Conservation (phyloP, 92 coral and sea anemone genomes). For the Micromussa lordhowensis region DNA sequence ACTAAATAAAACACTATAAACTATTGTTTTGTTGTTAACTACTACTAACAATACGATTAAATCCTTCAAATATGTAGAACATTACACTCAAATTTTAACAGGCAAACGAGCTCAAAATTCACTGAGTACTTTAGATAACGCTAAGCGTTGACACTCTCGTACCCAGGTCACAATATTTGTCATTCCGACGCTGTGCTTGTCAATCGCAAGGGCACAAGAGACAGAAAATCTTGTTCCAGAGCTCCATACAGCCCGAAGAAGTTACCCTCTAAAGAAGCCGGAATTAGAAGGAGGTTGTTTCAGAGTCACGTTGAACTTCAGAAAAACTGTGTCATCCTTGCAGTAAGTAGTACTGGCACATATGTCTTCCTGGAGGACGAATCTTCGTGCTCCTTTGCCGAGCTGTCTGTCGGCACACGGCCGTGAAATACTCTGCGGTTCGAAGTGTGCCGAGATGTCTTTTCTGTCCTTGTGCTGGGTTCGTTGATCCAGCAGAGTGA, state of each 20-base stretch:
- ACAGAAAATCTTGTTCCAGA: not conserved
- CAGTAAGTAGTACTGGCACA: conserved; percentile 79
- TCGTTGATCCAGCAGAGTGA: conserved; percentile 92
- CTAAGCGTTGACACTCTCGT: not conserved
- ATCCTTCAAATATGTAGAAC: not conserved
- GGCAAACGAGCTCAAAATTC: not conserved
- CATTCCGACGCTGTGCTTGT: not conserved
- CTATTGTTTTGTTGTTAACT: not conserved
- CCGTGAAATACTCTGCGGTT: conserved; percentile 92
- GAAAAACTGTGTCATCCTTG: conserved; percentile 83
- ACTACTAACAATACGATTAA: not conserved
- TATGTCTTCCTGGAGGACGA: conserved; percentile 88
- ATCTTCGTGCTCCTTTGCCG: conserved; percentile 97
- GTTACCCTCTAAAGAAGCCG: conserved; percentile 73
- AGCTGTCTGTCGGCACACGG: conserved; percentile 94
- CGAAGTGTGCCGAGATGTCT: conserved; percentile 88
- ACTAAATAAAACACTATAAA: not conserved
- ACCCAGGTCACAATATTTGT: not conserved
- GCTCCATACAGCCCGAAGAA: not conserved
- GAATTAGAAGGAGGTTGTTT: conserved; percentile 77
- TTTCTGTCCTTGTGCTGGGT: conserved; percentile 75
- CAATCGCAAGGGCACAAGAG: not conserved
- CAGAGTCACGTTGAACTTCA: conserved; percentile 75
- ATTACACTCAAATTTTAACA: not conserved
- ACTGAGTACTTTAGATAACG: not conserved